A percentile compares a stretch with the other conserved stretches of the same genome.
These are phyloP conservation scores for Ispidina lecontei DNA, from an alignment of 2,797 vertebrate genomes.

Conservation along the genomic window DNA sequence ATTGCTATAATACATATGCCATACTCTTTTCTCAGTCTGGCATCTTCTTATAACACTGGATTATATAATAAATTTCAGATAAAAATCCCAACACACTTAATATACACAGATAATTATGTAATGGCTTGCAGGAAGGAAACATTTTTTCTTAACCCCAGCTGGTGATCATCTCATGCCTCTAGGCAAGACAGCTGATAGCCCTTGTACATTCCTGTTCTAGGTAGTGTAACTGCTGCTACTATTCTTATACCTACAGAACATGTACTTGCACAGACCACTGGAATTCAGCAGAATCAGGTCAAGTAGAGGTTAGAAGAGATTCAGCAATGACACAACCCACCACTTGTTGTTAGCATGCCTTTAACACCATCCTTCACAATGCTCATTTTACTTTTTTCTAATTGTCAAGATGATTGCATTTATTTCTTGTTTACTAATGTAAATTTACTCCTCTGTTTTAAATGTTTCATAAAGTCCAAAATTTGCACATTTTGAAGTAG, in stretches of 20 bases:
- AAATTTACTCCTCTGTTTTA: background rate
- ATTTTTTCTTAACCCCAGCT: constrained; percentile 16
- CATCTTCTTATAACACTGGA: background rate
- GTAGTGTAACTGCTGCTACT: constrained; percentile 38
- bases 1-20: background rate
- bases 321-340: background rate
- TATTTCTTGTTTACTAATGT: background rate
- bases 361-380: background rate
- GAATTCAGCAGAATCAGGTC: constrained; percentile 40
- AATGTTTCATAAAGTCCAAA: background rate
- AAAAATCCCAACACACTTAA: background rate
- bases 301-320: constrained; percentile 23
- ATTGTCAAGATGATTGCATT: background rate
- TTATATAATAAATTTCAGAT: constrained; percentile 37
- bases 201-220: constrained; percentile 32
- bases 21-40: background rate
- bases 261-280: background rate
- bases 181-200: constrained; percentile 50
- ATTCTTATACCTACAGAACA: constrained; percentile 37
- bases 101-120: constrained; percentile 15
- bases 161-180: background rate
- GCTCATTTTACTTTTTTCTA: background rate
- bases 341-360: background rate
- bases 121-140: constrained; percentile 30
- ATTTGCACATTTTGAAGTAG: background rate